Conservation (phyloP, 2,113 vertebrate species). For the Grus americana region DNA sequence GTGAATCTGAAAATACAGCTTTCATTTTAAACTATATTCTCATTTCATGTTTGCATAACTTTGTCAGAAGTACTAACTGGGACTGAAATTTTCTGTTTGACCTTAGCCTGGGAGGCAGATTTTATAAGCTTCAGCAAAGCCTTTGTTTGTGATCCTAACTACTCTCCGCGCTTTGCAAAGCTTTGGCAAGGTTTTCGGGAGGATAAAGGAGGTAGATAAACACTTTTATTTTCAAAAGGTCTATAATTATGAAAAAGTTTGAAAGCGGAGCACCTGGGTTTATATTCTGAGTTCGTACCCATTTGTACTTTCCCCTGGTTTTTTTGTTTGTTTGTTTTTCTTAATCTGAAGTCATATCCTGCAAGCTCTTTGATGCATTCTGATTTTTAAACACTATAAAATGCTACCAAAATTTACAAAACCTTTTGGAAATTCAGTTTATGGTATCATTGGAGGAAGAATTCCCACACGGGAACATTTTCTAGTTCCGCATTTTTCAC, state of each 20-base stretch:
- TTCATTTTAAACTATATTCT: background rate
- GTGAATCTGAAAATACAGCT: background rate
- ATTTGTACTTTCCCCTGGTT: background rate
- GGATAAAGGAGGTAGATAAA: background rate
- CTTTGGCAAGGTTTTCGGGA: background rate
- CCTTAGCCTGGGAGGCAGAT: background rate
- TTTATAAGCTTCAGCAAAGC: background rate
- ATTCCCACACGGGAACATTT: background rate
- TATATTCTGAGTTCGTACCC: background rate
- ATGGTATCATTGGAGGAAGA: background rate
- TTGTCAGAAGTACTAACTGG: background rate
- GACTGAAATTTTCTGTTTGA: background rate
- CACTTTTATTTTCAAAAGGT: background rate
- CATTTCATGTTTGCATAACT: background rate
- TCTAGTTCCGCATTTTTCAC: background rate
- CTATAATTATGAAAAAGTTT: background rate
- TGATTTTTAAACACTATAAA: background rate
- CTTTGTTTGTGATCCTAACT: background rate
- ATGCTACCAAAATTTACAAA: background rate
- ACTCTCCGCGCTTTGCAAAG: background rate
- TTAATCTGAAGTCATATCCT: background rate
- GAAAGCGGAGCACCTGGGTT: background rate
- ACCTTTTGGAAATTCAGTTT: background rate
- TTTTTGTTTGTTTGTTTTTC: background rate
- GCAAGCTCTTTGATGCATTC: background rate